Base-by-base conservation (phyloP, 2,888 invertebrate genomes). In the Calephelis perditalis region DNA sequence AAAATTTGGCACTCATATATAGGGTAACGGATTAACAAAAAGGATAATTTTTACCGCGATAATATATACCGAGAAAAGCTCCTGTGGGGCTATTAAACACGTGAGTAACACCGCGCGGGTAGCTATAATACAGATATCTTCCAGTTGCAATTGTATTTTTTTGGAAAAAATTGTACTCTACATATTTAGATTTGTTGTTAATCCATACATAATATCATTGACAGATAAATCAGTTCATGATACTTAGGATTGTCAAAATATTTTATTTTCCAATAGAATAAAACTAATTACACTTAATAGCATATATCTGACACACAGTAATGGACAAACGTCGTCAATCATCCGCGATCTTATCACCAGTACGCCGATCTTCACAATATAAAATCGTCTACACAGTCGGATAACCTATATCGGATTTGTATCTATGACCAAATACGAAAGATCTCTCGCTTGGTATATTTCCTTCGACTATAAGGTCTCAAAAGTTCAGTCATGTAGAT, bases 311-410 rank as follows among this genome's bases (percentile, higher is more conserved):
- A 52, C 52, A 52, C 73, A 75, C 75, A 77, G 72, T 71, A 75
- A 66, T 71, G 70, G 67, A 71, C 72, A 70, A 69, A 69, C 74
- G 78, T 82, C 86, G 82, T 87, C 82, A 81, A 89, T 90, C 89
- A 89, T 69, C 65, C 68, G 64, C 67, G 80, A 81, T 84, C 81
- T 86, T 89, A 89, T 89, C 88, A 76, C 65, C 62, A 64, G 73
- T 78, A 76, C 81, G 78, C 78, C 73, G 80, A 85, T 85, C 85
- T 82, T 75, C 77, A 85, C 81, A 86, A 83, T 86, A 86, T 86
- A 85, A 87, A 88, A 85, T 77, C 82, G 82, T 85, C 86, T 84
- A 81, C 84, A 81, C 81, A 76, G 78, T 79, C 75, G 81, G 82
- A 87, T 86, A 82, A 81, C 74, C 77, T 76, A 76, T 78, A 82